phyloP scores from a whole-genome alignment of 92 coral and sea anemone species.

The Pocillopora grandis region DNA sequence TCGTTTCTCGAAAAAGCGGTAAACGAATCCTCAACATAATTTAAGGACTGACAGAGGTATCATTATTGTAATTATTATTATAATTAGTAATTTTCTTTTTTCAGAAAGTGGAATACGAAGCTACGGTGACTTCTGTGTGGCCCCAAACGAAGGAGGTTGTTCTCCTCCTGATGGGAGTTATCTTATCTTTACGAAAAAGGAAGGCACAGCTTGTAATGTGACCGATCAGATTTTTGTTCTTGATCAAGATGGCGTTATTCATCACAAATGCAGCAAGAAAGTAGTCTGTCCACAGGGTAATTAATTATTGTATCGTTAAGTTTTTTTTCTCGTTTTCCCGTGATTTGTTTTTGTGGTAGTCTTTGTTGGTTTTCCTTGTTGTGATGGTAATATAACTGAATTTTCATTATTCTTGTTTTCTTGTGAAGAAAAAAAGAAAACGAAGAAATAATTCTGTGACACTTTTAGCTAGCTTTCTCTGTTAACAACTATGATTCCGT shows the following conservation, averaged over 20 bases:
- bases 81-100: background rate
- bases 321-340: background rate
- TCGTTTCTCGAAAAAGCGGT: no score
- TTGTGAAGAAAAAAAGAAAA: no score
- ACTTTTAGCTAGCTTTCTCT: no score
- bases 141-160: conserved; percentile 64
- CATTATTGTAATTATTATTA: background rate
- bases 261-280: conserved; percentile 69
- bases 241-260: conserved; percentile 59
- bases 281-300: conserved; percentile 60
- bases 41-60: background rate
- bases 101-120: conserved; percentile 61
- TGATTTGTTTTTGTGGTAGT: no score
- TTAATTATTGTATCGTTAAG: background rate
- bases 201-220: conserved; percentile 39
- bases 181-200: conserved; percentile 23
- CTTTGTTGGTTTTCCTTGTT: no score
- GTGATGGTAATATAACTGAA: no score
- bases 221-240: conserved; percentile 52
- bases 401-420: no score
- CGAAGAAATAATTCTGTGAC: no score
- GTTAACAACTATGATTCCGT: no score
- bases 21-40: background rate
- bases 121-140: conserved; percentile 61
- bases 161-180: conserved; percentile 43